Conservation (phyloP, 1,140 invertebrate genomes). For the Drosophila serrata region DNA sequence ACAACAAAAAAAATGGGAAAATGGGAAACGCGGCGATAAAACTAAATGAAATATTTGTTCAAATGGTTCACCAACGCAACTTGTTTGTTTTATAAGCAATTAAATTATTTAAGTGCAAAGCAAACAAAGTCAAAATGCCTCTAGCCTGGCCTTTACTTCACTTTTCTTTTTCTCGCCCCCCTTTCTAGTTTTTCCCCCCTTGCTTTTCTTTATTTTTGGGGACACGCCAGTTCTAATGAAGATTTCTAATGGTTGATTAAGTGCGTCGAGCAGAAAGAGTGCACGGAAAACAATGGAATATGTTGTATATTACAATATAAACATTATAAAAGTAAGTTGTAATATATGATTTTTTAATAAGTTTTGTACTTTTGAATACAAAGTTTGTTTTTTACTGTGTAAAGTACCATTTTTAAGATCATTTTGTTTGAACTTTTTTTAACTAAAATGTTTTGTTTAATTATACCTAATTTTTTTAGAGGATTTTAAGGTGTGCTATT, state of each 20-base stretch:
- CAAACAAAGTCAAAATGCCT: slow-evolving; percentile 66
- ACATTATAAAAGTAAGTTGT: background rate
- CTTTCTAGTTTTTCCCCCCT: background rate
- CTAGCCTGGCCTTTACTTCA: slow-evolving; percentile 14
- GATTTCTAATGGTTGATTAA: slow-evolving; percentile 78
- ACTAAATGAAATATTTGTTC: slow-evolving; percentile 44
- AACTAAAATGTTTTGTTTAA: background rate
- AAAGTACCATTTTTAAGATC: too few relatives aligned
- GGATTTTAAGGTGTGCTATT: too few relatives aligned
- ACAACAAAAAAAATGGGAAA: slow-evolving; percentile 46
- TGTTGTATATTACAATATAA: background rate
- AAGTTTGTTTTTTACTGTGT: too few relatives aligned
- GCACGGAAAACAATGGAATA: slow-evolving; percentile 7
- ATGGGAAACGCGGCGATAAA: slow-evolving; percentile 22
- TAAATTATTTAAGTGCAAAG: slow-evolving; percentile 82
- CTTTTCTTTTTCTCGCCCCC: background rate
- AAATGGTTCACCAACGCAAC: slow-evolving; percentile 34
- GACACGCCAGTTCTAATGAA: slow-evolving; percentile 65
- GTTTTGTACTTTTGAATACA: background rate
- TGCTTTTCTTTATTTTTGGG: slow-evolving; percentile 26
- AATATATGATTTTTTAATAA: background rate
- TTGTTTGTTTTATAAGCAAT: slow-evolving; percentile 81
- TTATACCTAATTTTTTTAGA: background rate
- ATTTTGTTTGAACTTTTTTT: background rate
- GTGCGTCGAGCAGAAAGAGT: slow-evolving; percentile 28